Evolutionary conservation across 2,113 vertebrate genomes (phyloP), one percentile per base, ranked within the genome.

Genomic region (Centrocercus urophasianus): DNA sequence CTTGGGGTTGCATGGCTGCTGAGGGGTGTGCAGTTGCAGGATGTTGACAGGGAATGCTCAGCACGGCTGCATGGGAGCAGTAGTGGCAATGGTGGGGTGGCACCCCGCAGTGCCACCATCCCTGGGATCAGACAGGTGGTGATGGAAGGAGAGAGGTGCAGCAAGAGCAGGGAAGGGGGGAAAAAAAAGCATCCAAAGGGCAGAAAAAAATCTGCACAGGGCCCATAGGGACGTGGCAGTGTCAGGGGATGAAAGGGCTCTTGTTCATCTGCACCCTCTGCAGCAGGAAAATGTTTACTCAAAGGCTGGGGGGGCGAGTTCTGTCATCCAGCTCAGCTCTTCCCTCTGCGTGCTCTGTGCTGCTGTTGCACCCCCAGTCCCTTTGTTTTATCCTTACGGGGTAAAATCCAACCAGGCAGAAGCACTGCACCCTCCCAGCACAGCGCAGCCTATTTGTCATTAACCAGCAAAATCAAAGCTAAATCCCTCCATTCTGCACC

Each of bases 161-260:
- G 59, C 22, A 3, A 83, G 8, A 11, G 50, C 50, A 60, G 14
- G 69, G 52, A 38, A 52, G 50, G 50, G 25, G 50, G 12, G 6
- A 28, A 28, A 16, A 18, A 72, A 65, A 57, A 67, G 3, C n/a
- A 11, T 52, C 50, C 50, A n/a, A 40, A 38, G 22, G 45, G 38
- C 11, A 11, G 9, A 34, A 74, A 42, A 90, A 83, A 86, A 86
- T 50, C 45, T 47, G 54, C 0, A 0, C 1, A 3, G 54, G 48
- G 56, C 60, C 60, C 10, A 28, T 32, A 20, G 83, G 34, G 60
- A 63, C 13, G 18, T 14, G 0, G 88, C 16, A 4, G 10, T 93
- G 95, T 89, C 93, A 96, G 0, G 72, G n/a, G 19, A 89, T 96
- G 92, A 96, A 96, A 91, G 90, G 92, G 34, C 18, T 88, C 69